These are phyloP conservation scores for Pseudanteris insignis DNA, from an alignment of 2,888 invertebrate species.

Conservation along the genomic window DNA sequence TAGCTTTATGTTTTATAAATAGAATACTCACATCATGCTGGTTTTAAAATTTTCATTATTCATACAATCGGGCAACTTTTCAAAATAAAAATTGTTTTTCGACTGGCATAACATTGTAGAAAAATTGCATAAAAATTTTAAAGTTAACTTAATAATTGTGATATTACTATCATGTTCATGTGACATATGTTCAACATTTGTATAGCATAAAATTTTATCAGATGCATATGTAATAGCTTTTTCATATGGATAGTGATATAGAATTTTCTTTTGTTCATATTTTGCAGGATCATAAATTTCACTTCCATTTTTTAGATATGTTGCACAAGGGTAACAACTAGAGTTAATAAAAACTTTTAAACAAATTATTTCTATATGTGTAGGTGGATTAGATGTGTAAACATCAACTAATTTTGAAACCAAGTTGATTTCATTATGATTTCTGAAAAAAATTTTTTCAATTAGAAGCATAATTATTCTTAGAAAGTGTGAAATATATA, in stretches of 20 bases:
- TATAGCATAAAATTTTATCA: neutral
- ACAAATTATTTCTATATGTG: slow-evolving; percentile 49
- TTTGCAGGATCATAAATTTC: too few species aligned
- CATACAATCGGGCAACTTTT: slow-evolving; percentile 46
- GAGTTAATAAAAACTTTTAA: slow-evolving; percentile 61
- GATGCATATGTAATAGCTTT: slow-evolving; percentile 3
- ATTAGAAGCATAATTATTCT: neutral
- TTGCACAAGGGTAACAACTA: slow-evolving; percentile 41
- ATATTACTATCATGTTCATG: slow-evolving; percentile 33
- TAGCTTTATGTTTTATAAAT: neutral
- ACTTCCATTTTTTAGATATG: neutral
- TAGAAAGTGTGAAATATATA: too few species aligned
- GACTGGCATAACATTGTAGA: slow-evolving; percentile 51
- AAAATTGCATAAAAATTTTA: slow-evolving; percentile 61
- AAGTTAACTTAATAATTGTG: slow-evolving; percentile 50
- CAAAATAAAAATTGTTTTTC: slow-evolving; percentile 20
- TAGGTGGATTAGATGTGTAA: slow-evolving; percentile 35
- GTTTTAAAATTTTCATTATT: slow-evolving; percentile 48
- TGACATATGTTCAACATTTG: neutral
- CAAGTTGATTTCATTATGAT: slow-evolving; percentile 3
- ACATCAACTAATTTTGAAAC: slow-evolving; percentile 11
- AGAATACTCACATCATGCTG: slow-evolving; percentile 52
- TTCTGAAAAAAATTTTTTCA: slow-evolving; percentile 7
- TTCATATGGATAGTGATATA: slow-evolving; percentile 4
- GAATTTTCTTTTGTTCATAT: neutral